Evolutionary conservation across 2,888 invertebrate genomes (phyloP), one percentile per base, ranked within the genome.

Genomic region (Alviniconcha strummeri): DNA sequence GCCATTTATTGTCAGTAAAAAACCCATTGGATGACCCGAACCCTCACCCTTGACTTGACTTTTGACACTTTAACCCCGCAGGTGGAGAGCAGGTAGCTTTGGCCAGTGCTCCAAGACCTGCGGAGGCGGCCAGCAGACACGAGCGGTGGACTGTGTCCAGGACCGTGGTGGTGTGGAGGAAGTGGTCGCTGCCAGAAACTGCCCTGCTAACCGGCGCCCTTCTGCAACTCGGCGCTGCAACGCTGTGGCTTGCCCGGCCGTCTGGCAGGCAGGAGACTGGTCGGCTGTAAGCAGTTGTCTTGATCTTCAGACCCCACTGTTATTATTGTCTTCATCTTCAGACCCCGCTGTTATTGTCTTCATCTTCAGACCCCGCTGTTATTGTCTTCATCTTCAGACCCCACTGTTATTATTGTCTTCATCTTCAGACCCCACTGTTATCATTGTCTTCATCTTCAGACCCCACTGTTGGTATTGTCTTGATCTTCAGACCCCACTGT

Each of bases 261-360:
- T 86, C 4, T 91, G 90, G 91, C 85, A 84, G 78, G 60, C 89
- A 9, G 87, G 85, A 8, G 82, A 84, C 5, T 90, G 91, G 90
- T 88, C 90, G 15, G 75, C 82, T 56, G 90, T 90, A 84, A 87
- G 88, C 85, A 9, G 55, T 76, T 36, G 36, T 36, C 36, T 36
- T 36, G 1, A 36, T 36, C 36, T 36, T 36, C 36, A 36, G 0
- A 36, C 36, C 36, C 36, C 36, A 36, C 36, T 36, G 36, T 36
- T 36, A 36, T 36, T 36, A 36, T 36, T 36, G 36, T 36, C 36
- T 36, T 36, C 36, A 36, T 36, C 36, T 36, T 36, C 36, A 36
- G 36, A 36, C 36, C 36, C 36, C 3, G 3, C 36, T 36, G 36
- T 36, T 36, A 36, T 36, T 36, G 36, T 36, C 36, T 36, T 36